Evolutionary conservation across 2,113 vertebrate genomes (phyloP).

Genomic region (Sceloporus tristichus): DNA sequence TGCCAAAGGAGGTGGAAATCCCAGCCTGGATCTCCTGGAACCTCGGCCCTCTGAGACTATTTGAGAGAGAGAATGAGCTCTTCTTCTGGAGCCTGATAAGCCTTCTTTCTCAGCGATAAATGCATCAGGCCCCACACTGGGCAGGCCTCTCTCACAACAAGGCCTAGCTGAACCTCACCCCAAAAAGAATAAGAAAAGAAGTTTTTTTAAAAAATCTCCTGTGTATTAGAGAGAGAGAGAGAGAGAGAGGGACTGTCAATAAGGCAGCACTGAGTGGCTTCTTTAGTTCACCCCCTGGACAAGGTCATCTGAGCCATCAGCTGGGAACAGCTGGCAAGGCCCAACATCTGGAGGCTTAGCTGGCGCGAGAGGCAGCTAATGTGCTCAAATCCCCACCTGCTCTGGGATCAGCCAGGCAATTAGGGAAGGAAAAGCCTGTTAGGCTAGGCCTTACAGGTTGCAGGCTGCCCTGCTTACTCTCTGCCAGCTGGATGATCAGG

Average conservation of each 20-base stretch:
- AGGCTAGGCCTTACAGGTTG: not conserved
- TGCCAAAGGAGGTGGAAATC: slow-evolving; percentile 29
- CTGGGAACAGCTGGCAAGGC: slow-evolving; percentile 12
- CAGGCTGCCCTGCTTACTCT: not conserved
- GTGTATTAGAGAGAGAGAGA: too few relatives aligned
- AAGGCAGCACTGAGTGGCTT: not conserved
- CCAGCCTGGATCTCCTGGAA: slow-evolving; percentile 26
- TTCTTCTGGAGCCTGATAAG: too few relatives aligned
- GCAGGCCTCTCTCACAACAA: not conserved
- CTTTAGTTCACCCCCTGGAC: not conserved
- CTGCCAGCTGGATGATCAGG: too few relatives aligned
- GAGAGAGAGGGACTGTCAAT: accelerated
- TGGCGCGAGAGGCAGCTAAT: not conserved
- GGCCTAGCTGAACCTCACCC: not conserved
- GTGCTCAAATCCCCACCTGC: slow-evolving; percentile 17
- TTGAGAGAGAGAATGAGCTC: too few relatives aligned
- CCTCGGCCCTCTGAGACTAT: not conserved
- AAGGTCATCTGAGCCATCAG: slow-evolving; percentile 2
- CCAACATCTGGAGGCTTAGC: slow-evolving; percentile 12
- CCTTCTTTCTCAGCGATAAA: not conserved
- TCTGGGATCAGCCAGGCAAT: slow-evolving; percentile 2
- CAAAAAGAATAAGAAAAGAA: not conserved
- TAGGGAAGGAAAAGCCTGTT: not conserved
- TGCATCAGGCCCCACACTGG: not conserved
- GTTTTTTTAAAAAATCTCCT: too few relatives aligned